Conservation (phyloP, 2,888 invertebrate genomes). For the Pasiphila rectangulata region DNA sequence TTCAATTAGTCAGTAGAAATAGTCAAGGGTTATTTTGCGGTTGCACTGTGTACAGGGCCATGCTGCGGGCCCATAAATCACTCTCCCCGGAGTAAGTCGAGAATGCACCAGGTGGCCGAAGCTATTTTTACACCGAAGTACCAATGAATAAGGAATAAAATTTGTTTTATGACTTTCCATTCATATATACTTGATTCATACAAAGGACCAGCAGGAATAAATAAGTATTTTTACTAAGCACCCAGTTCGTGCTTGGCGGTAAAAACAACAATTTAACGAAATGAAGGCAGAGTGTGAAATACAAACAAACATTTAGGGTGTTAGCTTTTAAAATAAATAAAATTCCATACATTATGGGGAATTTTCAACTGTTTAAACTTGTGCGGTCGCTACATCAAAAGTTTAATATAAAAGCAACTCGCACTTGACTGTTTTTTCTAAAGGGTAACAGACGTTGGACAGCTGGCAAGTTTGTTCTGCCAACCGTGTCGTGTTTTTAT, state of each 20-base stretch:
- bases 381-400: conserved; percentile 8
- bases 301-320: conserved; percentile 21
- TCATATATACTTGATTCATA: conserved; percentile 64
- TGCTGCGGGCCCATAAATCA: conserved; percentile 68
- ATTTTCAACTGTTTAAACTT: conserved; percentile 15
- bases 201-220: conserved; percentile 27
- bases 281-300: conserved; percentile 21
- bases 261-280: conserved; percentile 16
- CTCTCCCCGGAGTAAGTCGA: conserved; percentile 52
- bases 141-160: conserved; percentile 62
- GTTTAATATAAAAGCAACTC: conserved; percentile 29
- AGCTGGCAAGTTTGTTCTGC: conserved; percentile 65
- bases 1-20: conserved; percentile 59
- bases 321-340: conserved; percentile 25
- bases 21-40: conserved; percentile 77
- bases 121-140: conserved; percentile 67
- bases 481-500: conserved; percentile 74
- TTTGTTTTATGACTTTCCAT: conserved; percentile 68
- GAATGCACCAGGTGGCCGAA: conserved; percentile 71
- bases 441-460: conserved; percentile 39
- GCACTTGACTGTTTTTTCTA: conserved; percentile 35
- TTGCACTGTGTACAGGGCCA: conserved; percentile 61
- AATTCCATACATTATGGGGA: conserved; percentile 24
- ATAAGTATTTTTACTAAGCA: conserved; percentile 33
- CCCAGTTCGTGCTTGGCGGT: conserved; percentile 22